These are phyloP conservation scores for Drosophila kanapiae DNA, from an alignment of 1,140 invertebrate species.

Conservation along the genomic window DNA sequence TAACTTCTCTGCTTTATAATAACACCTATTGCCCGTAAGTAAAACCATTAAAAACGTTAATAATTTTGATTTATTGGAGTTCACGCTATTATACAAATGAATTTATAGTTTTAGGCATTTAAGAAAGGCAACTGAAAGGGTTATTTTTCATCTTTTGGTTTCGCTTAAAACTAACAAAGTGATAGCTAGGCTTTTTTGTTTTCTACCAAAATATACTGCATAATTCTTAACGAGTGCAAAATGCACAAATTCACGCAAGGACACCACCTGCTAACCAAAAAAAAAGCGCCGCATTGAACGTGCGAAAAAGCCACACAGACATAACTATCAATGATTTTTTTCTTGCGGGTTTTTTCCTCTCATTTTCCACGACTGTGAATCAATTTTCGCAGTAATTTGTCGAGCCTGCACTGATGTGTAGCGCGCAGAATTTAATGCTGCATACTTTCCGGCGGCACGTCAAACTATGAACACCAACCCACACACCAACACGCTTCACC, in stretches of 20 bases:
- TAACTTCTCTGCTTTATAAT: neutral
- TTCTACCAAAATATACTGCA: slow-evolving; percentile 1
- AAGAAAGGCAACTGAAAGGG: too few species aligned
- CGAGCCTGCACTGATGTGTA: slow-evolving; percentile 51
- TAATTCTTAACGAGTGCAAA: slow-evolving; percentile 26
- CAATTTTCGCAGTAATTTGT: slow-evolving; percentile 69
- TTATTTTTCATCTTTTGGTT: too few species aligned
- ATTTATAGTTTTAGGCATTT: too few species aligned
- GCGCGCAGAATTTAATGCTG: slow-evolving; percentile 68
- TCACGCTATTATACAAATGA: too few species aligned
- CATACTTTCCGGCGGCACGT: slow-evolving; percentile 67
- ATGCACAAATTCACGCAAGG: slow-evolving; percentile 31
- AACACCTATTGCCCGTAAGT: neutral
- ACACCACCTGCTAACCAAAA: slow-evolving; percentile 1
- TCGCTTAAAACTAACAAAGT: neutral
- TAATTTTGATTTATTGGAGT: too few species aligned
- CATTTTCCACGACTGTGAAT: slow-evolving; percentile 37
- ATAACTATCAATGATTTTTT: slow-evolving; percentile 23
- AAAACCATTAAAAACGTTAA: too few species aligned
- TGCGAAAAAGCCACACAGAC: slow-evolving; percentile 60
- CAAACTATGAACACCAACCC: slow-evolving; percentile 51
- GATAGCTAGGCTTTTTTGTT: neutral
- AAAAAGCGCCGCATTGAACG: slow-evolving; percentile 11
- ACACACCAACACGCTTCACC: neutral
- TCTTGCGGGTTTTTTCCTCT: neutral